phyloP scores from a whole-genome alignment of 2,888 invertebrate genomes.

The Mimachlamys varia region DNA sequence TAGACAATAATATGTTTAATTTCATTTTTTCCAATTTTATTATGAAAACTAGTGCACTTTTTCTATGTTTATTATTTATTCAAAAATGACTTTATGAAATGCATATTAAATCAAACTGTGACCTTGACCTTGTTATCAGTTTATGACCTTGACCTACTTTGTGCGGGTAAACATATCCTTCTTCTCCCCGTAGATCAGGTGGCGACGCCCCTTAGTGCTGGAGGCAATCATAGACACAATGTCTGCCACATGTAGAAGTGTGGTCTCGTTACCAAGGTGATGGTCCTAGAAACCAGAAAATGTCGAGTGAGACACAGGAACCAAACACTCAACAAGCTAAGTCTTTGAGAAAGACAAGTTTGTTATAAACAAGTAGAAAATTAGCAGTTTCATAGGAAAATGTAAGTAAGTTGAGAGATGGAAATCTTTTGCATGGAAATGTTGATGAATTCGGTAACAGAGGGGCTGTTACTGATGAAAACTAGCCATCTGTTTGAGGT shows the following conservation, averaged over 20 bases:
- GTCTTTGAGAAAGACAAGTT: neutral
- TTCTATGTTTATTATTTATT: too few relatives aligned
- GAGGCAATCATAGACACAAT: conserved; percentile 79
- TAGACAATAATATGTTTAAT: too few relatives aligned
- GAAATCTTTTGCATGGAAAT: too few relatives aligned
- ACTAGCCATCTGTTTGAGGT: too few relatives aligned
- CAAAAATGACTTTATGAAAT: too few relatives aligned
- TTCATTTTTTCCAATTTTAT: too few relatives aligned
- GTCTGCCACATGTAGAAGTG: conserved; percentile 79
- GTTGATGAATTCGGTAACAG: too few relatives aligned
- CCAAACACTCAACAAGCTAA: neutral
- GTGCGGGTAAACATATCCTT: conserved; percentile 72
- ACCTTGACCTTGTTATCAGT: neutral
- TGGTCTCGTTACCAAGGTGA: conserved; percentile 69
- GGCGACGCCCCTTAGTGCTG: conserved; percentile 74
- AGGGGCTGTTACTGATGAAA: too few relatives aligned
- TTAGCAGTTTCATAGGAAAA: neutral
- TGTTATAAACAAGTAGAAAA: too few relatives aligned
- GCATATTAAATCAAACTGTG: too few relatives aligned
- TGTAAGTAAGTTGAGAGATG: neutral
- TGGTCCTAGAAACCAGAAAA: conserved; percentile 57
- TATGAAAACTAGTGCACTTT: too few relatives aligned
- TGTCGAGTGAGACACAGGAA: neutral
- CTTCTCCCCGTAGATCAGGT: conserved; percentile 78
- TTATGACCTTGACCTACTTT: conserved; percentile 63